Evolutionary conservation across 37 sponge, comb jelly and placozoan species (phyloP).

Genomic region (Mnemiopsis leidyi): DNA sequence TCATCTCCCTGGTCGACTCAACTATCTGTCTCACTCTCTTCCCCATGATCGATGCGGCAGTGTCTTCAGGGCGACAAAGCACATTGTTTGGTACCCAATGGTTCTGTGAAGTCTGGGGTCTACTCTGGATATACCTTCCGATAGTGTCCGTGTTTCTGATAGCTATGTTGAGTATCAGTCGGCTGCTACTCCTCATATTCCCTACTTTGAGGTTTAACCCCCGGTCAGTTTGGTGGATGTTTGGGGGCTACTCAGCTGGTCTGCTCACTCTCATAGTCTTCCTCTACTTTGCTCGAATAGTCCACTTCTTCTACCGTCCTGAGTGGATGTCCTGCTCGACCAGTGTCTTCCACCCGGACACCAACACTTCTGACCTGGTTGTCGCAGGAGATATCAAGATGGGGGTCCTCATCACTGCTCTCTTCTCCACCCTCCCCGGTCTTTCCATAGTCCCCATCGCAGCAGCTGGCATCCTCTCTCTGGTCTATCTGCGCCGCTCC

Average conservation of each 20-base stretch:
- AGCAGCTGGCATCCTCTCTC: not conserved
- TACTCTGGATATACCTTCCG: not conserved
- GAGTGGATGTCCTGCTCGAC: slow-evolving; percentile 33
- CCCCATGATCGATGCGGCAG: slow-evolving; percentile 15
- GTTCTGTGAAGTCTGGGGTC: slow-evolving; percentile 30
- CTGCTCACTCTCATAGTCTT: not conserved
- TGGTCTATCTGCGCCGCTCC: slow-evolving; percentile 10
- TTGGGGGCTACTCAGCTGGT: not conserved
- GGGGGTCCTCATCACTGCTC: not conserved
- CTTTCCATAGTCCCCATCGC: slow-evolving; percentile 26
- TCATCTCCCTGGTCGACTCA: slow-evolving; percentile 1
- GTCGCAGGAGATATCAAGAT: not conserved
- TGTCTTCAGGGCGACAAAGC: not conserved
- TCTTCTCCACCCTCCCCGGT: slow-evolving; percentile 10
- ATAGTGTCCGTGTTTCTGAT: slow-evolving; percentile 27
- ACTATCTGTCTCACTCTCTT: slow-evolving; percentile 7
- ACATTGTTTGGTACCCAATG: not conserved
- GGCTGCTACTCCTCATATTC: not conserved
- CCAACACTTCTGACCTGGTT: not conserved
- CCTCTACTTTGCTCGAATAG: not conserved
- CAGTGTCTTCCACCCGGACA: not conserved
- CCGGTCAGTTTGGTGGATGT: not conserved
- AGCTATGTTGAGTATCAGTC: not conserved
- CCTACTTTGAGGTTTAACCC: not conserved
- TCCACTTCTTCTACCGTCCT: not conserved